phyloP scores from a whole-genome alignment of 2,797 vertebrate genomes.

The Sciurus carolinensis region DNA sequence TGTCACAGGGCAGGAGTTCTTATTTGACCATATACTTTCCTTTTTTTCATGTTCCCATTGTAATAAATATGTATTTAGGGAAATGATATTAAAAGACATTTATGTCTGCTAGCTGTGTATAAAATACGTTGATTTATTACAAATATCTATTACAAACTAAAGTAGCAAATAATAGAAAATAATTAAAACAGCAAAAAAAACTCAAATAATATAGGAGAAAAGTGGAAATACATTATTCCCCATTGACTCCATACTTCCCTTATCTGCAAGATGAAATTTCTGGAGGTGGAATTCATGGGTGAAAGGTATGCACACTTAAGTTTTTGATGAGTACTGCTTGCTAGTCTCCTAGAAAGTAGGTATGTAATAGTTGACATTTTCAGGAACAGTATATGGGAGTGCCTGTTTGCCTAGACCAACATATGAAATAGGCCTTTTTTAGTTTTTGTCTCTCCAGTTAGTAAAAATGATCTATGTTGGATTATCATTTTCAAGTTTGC shows the following conservation, averaged over 20 bases:
- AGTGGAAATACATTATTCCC: not conserved
- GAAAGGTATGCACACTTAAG: not conserved
- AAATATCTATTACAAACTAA: constrained; percentile 20
- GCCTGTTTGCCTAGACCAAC: not conserved
- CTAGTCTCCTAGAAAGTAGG: not conserved
- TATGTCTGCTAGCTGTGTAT: not conserved
- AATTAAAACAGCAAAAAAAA: constrained; percentile 3
- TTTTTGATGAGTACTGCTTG: not conserved
- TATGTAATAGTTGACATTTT: not conserved
- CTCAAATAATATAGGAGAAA: not conserved
- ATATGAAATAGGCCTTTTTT: not conserved
- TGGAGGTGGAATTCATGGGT: not conserved
- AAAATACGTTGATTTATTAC: constrained; percentile 11
- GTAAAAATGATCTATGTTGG: not conserved
- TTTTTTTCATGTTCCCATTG: not conserved
- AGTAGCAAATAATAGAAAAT: not conserved
- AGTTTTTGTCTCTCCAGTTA: not conserved
- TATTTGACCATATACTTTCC: not conserved
- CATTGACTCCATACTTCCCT: not conserved
- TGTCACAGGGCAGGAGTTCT: not conserved
- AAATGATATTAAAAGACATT: not conserved
- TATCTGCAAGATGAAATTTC: not conserved
- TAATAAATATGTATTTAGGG: not conserved
- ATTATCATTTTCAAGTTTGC: not conserved
- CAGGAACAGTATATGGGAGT: not conserved